Conservation (phyloP, 2,113 vertebrate genomes). For the Hydrochoerus hydrochaeris region DNA sequence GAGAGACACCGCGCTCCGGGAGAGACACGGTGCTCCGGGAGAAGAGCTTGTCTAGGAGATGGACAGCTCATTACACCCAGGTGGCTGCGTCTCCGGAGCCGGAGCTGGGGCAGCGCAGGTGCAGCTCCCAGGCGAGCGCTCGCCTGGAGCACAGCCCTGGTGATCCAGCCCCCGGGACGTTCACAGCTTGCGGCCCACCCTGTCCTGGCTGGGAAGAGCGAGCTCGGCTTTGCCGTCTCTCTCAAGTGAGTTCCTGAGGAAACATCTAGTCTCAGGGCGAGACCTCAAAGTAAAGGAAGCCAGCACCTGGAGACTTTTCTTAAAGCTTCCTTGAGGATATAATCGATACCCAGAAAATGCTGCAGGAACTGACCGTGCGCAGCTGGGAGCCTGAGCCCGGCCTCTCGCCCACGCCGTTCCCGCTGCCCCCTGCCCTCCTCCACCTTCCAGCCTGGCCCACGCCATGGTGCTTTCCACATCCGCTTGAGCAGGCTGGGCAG, state of each 20-base stretch:
- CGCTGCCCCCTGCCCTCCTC: not conserved
- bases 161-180: not conserved
- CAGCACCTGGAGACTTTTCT: not conserved
- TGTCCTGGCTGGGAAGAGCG: not conserved
- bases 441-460: not conserved
- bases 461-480: not conserved
- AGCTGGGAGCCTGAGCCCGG: not conserved
- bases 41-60: not conserved
- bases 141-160: not conserved
- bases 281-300: not conserved
- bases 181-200: not conserved
- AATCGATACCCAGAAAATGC: not conserved
- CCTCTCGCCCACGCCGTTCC: not conserved
- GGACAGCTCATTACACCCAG: constrained; percentile 51
- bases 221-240: not conserved
- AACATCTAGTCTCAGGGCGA: not conserved
- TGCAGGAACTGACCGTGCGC: not conserved
- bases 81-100: not conserved
- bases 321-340: not conserved
- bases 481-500: not conserved
- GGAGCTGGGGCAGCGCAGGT: not conserved
- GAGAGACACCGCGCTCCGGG: too few relatives aligned
- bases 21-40: constrained; percentile 37
- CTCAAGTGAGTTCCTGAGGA: not conserved
- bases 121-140: not conserved